Base-by-base conservation (phyloP, 1,140 invertebrate species). In the Sweltsa coloradensis region DNA sequence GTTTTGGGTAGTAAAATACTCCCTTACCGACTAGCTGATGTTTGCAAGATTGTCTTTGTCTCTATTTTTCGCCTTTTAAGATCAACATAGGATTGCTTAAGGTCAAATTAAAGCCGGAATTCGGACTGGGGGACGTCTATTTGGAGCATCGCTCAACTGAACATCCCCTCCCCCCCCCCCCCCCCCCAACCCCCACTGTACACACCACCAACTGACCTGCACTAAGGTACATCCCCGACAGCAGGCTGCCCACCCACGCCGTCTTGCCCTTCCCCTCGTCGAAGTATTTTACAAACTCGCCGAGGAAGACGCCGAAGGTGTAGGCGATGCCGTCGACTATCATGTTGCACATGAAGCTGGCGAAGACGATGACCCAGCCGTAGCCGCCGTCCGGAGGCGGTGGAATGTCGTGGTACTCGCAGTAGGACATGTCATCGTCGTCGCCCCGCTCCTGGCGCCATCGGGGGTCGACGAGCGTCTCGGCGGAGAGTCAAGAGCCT, bases 291-390 rank as follows among this genome's bases (percentile, higher is more conserved):
- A 88, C 81, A 49, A 96, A 85, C 57, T 87, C 79, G 13, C 75
- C 69, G 3, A 92, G 72, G 67, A 93, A 92, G 55, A 93, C 81
- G 0, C 90, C 90, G 60, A 94, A 95, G 3, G 88, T 91, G 66
- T 94, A 93, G 3, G 89, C 88, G 27, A 94, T 90, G 50, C 95
- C 95, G 63, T 99, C 95, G n/a, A 97, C 90, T 51, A 98, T 88
- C 69, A 98, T 83, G 75, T 98, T 97, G 64, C 92, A 95, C 76
- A 97, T 81, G 66, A 99, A 99, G 6, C 89, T 93, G 36, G 89
- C 91, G 55, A 94, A 81, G 23, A 97, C 93, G 50, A 98, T 83
- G 63, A 94, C 78, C 92, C 92, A 96, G 1, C 89, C 91, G 62
- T 88, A 91, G 19, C 85, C 86, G 29, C 85, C 85, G 59, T 89